phyloP scores from a whole-genome alignment of 2,888 invertebrate species.

The Miltochrista miniata region DNA sequence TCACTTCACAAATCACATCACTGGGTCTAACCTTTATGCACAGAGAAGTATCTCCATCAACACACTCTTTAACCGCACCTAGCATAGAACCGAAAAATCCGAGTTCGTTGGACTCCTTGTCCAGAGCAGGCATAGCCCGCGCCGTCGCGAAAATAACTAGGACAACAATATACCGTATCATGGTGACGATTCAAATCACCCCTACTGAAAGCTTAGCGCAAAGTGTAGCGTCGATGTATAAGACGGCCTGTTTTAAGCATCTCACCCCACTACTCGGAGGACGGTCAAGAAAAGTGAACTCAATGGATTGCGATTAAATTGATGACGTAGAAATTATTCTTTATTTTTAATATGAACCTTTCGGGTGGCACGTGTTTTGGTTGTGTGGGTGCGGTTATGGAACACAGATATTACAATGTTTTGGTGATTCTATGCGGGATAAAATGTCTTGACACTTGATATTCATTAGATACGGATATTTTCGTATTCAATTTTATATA shows the following conservation, averaged over 20 bases:
- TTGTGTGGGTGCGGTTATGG: slow-evolving; percentile 25
- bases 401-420: slow-evolving; percentile 12
- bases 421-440: neutral
- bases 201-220: slow-evolving; percentile 73
- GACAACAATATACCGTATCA: slow-evolving; percentile 75
- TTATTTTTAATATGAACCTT: slow-evolving; percentile 64
- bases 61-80: slow-evolving; percentile 88
- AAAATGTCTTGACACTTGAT: neutral
- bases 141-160: slow-evolving; percentile 79
- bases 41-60: slow-evolving; percentile 86
- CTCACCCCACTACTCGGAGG: slow-evolving; percentile 71
- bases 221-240: slow-evolving; percentile 72
- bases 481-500: too few relatives aligned
- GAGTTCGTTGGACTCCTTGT: slow-evolving; percentile 80
- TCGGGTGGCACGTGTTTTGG: slow-evolving; percentile 53
- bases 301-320: slow-evolving; percentile 72
- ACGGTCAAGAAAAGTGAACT: slow-evolving; percentile 74
- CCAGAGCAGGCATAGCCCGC: slow-evolving; percentile 75
- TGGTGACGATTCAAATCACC: slow-evolving; percentile 66
- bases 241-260: slow-evolving; percentile 75
- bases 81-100: slow-evolving; percentile 77
- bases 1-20: slow-evolving; percentile 47
- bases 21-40: slow-evolving; percentile 86
- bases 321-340: slow-evolving; percentile 69
- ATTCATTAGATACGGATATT: too few relatives aligned